phyloP scores from a whole-genome alignment of 2,888 invertebrate genomes.

The Tipula lateralis region DNA sequence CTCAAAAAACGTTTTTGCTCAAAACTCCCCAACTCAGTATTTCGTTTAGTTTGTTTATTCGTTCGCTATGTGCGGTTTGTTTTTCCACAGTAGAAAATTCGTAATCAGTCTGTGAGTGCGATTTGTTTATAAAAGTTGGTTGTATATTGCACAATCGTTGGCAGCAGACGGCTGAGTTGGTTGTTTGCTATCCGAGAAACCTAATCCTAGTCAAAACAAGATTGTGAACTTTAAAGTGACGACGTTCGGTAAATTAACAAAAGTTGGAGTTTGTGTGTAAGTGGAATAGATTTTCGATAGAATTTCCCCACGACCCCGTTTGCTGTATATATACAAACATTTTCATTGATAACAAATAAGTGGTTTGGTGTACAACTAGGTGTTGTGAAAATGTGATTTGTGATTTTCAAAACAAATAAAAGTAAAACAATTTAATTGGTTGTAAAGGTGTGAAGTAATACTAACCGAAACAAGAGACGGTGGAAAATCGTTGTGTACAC shows the following conservation, averaged over 20 bases:
- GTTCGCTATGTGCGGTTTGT: neutral
- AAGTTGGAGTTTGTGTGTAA: too few relatives aligned
- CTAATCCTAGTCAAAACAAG: too few relatives aligned
- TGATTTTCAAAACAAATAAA: neutral
- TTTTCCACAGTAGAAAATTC: slow-evolving; percentile 3
- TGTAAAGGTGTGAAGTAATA: neutral
- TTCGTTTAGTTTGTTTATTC: neutral
- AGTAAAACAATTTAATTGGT: neutral
- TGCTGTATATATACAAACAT: neutral
- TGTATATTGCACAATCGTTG: neutral
- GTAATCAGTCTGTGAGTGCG: neutral
- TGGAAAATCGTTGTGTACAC: too few relatives aligned
- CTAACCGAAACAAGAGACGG: neutral
- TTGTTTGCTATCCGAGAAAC: neutral
- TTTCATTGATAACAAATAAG: neutral
- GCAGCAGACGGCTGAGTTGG: neutral
- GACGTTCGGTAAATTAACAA: too few relatives aligned
- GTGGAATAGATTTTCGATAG: neutral
- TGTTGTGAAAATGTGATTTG: neutral
- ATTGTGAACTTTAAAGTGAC: neutral
- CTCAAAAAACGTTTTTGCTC: neutral
- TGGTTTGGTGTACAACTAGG: neutral
- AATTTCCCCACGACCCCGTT: neutral
- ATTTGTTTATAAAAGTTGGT: neutral
- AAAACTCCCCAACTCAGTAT: neutral